phyloP scores from a whole-genome alignment of 2,888 invertebrate genomes.

The Idaea biselata region DNA sequence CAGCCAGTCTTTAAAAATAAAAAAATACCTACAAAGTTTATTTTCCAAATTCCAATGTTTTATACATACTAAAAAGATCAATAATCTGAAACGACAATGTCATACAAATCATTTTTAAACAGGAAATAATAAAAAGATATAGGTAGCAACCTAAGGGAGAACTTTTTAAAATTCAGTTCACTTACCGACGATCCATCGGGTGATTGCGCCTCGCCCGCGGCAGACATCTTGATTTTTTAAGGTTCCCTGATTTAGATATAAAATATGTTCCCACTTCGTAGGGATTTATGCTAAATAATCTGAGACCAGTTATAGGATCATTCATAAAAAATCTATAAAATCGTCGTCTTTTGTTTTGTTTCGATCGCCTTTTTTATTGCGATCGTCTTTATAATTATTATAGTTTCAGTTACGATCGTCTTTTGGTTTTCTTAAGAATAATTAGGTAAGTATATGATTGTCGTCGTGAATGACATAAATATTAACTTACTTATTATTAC shows the following conservation, averaged over 20 bases:
- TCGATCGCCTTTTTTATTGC: too few species aligned
- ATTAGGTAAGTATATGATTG: too few species aligned
- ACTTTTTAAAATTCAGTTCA: slow-evolving; percentile 57
- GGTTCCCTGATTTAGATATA: slow-evolving; percentile 14
- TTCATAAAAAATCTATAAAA: too few species aligned
- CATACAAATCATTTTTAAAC: slow-evolving; percentile 31
- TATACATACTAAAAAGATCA: slow-evolving; percentile 4
- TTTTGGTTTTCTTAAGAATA: too few species aligned
- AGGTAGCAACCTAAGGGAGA: slow-evolving; percentile 20
- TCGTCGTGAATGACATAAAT: too few species aligned
- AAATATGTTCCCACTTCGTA: neutral
- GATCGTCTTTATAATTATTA: too few species aligned
- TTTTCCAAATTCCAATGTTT: too few species aligned
- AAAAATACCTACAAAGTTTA: too few species aligned
- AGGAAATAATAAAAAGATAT: slow-evolving; percentile 39
- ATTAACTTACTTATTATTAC: too few species aligned
- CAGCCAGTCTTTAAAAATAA: too few species aligned
- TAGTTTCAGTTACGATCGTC: too few species aligned
- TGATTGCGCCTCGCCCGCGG: slow-evolving; percentile 51
- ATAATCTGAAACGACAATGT: slow-evolving; percentile 12
- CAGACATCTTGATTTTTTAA: slow-evolving; percentile 32
- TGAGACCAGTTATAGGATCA: neutral
- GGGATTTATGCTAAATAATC: neutral
- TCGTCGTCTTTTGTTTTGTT: too few species aligned
- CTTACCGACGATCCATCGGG: slow-evolving; percentile 54